phyloP scores from a whole-genome alignment of 2,113 vertebrate genomes.

The Collichthys lucidus region DNA sequence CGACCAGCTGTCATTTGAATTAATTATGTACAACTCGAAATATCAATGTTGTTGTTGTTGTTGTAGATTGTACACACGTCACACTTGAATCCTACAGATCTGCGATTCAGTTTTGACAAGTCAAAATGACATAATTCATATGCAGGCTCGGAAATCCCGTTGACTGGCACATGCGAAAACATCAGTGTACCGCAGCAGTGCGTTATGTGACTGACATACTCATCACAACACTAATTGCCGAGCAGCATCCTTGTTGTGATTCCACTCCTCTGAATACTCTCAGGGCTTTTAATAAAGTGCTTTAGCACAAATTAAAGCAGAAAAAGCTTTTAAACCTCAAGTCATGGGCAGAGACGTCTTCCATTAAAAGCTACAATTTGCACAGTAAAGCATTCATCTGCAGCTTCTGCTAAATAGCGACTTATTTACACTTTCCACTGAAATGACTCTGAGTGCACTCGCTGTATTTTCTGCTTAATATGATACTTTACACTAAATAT shows the following conservation, averaged over 20 bases:
- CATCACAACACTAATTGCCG: conserved; percentile 46
- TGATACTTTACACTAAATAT: background rate
- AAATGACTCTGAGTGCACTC: conserved; percentile 16
- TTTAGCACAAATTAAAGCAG: conserved; percentile 29
- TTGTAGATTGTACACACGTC: too few species aligned
- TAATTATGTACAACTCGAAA: too few species aligned
- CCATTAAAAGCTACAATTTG: conserved; percentile 42
- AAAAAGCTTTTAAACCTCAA: conserved; percentile 43
- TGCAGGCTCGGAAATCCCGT: background rate
- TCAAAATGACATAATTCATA: too few species aligned
- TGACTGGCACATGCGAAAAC: background rate
- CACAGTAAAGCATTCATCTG: conserved; percentile 27
- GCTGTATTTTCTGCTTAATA: conserved; percentile 1
- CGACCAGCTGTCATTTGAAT: too few species aligned
- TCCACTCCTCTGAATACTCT: conserved; percentile 32
- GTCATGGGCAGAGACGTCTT: conserved; percentile 30
- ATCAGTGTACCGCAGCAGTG: background rate
- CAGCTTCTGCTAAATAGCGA: conserved; percentile 26
- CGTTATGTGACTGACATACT: conserved; percentile 25
- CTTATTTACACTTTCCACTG: background rate
- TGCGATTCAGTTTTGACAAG: too few species aligned
- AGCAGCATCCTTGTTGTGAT: conserved; percentile 48
- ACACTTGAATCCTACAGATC: too few species aligned
- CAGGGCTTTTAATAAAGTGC: conserved; percentile 44
- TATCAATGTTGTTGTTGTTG: too few species aligned